A percentile compares a stretch with the other conserved stretches of the same genome.
These are phyloP conservation scores for Cyrtorhinus lividipennis DNA, from an alignment of 1,140 invertebrate genomes.

Conservation along the genomic window DNA sequence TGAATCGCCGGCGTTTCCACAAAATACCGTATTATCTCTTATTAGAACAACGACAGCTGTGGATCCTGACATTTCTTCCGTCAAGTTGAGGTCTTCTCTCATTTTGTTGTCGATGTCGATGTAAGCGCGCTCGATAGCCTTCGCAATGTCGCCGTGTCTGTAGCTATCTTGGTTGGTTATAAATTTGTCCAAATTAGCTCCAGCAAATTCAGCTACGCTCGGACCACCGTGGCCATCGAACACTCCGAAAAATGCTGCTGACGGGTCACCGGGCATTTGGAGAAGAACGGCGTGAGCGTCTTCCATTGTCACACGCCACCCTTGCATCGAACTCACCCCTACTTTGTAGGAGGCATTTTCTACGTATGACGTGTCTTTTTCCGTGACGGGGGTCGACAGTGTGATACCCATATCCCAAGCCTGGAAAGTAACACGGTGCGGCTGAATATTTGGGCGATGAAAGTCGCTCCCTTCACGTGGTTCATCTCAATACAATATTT, in stretches of 20 bases:
- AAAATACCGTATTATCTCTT: conserved; percentile 66
- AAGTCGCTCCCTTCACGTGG: no score
- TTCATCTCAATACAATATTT: not conserved
- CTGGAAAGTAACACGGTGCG: not conserved
- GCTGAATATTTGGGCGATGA: no score
- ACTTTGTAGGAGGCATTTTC: conserved; percentile 54
- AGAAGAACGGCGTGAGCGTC: conserved; percentile 93
- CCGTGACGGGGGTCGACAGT: conserved; percentile 82
- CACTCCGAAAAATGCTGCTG: conserved; percentile 89
- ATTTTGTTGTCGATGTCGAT: conserved; percentile 85
- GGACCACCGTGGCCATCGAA: conserved; percentile 92
- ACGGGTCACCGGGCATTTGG: conserved; percentile 77
- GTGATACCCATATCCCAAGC: conserved; percentile 71
- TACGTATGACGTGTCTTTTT: conserved; percentile 74
- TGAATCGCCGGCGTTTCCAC: conserved; percentile 93
- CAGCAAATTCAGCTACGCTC: conserved; percentile 74
- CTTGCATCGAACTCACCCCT: conserved; percentile 95
- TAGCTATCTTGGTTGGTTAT: conserved; percentile 30
- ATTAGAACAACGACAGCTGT: conserved; percentile 82
- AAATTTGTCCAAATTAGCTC: conserved; percentile 51
- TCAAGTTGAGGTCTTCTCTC: conserved; percentile 69
- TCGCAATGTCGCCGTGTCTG: conserved; percentile 38
- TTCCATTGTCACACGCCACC: conserved; percentile 98
- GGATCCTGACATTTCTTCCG: conserved; percentile 83
- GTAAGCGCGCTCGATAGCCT: conserved; percentile 36